Evolutionary conservation across 2,113 vertebrate species (phyloP), one percentile per base, ranked within the genome.

Genomic region (Melierax canorus): DNA sequence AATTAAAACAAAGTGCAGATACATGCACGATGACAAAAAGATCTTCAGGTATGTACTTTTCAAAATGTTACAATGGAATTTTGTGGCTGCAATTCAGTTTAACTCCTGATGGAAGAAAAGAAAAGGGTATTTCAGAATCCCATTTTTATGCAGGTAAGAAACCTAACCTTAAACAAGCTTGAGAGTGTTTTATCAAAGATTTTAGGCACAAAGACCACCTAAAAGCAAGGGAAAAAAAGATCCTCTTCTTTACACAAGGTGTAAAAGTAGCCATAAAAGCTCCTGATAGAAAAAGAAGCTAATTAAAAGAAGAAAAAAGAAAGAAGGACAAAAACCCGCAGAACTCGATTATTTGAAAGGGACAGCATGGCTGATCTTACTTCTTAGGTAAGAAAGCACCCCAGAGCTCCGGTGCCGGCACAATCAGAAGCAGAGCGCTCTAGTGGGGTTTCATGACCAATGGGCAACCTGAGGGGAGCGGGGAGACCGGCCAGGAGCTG

Each of bases 401-500:
- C 3, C 24, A 60, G 13, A 73, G 3, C 43, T 63, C 51, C 12
- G 0, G 2, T 53, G 56, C 6, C 2, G 13, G 23, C 41, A n/a
- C 1, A 4, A 56, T 7, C 5, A 7, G 19, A 38, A 73, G 21
- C 3, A 2, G 7, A 77, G 8, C 0, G 5, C 17, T 50, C 64
- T 18, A 83, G 39, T 1, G 12, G 8, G 4, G 14, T 4, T 1
- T 78, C 43, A 60, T 12, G 11, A 41, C 51, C 15, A 1, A 18
- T 38, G 13, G 5, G 8, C 8, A 88, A 36, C 5, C 5, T 38
- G 12, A 20, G 0, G 0, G 6, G 17, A 63, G 18, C 1, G 7
- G 11, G 36, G 34, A 39, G 6, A 69, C 11, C 27, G 9, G 2
- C 14, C 38, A 19, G 38, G 27, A 69, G 14, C 27, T 9, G 1